Conservation (phyloP, 2,888 invertebrate genomes). For the Eutolmus rufibarbis region DNA sequence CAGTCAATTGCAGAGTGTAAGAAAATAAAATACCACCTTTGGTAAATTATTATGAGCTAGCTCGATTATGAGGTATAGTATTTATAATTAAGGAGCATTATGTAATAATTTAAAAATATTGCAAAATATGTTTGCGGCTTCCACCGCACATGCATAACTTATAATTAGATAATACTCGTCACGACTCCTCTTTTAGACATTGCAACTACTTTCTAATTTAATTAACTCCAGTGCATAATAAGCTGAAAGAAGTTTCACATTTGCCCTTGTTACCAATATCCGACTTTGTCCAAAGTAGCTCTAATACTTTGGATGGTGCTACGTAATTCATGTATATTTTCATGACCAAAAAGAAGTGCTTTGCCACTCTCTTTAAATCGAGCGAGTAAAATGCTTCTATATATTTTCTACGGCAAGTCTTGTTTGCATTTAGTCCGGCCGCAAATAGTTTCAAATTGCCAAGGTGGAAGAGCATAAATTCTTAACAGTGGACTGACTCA, state of each 20-base stretch:
- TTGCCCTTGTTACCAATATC: background rate
- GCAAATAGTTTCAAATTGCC: background rate
- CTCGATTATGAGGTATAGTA: background rate
- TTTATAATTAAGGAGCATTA: background rate
- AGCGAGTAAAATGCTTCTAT: background rate
- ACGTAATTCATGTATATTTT: background rate
- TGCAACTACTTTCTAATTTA: background rate
- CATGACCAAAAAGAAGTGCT: background rate
- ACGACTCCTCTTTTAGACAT: background rate
- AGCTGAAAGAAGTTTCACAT: background rate
- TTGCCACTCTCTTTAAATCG: background rate
- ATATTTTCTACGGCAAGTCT: background rate
- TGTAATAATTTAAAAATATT: background rate
- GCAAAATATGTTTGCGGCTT: background rate
- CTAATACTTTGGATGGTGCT: background rate
- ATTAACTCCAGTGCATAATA: background rate
- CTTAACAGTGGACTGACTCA: background rate
- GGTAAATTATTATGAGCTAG: background rate
- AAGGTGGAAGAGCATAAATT: background rate
- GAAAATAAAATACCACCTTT: background rate
- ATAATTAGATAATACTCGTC: background rate
- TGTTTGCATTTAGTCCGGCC: background rate
- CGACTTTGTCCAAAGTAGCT: background rate
- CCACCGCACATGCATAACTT: background rate
- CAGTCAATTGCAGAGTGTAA: no score